A percentile compares a stretch with the other conserved stretches of the same genome.
These are phyloP conservation scores for Thysanoteuthis rhombus DNA, from an alignment of 2,888 invertebrate genomes.

Conservation along the genomic window DNA sequence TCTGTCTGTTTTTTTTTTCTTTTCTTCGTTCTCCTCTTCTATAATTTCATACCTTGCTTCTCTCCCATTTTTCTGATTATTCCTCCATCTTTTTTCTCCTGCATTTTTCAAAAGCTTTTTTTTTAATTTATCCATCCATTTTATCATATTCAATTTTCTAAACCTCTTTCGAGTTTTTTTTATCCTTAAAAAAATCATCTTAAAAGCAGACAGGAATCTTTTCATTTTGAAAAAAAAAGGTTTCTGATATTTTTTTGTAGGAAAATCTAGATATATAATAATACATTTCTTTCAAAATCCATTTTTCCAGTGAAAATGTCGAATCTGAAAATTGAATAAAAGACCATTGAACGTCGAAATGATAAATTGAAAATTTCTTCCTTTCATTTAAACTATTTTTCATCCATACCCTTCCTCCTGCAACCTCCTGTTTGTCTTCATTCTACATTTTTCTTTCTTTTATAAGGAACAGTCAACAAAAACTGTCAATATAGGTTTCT, in stretches of 20 bases:
- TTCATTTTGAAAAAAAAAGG: neutral
- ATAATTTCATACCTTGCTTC: neutral
- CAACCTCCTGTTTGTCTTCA: neutral
- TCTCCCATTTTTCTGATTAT: neutral
- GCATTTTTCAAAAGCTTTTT: neutral
- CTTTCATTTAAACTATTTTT: neutral
- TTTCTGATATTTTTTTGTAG: neutral
- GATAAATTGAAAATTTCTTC: neutral
- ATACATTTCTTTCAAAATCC: neutral
- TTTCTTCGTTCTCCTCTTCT: neutral
- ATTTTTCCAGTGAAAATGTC: neutral
- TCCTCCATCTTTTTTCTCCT: neutral
- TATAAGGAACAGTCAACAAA: no score
- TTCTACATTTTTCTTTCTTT: neutral
- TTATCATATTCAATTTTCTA: slow-evolving; percentile 12
- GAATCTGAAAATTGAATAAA: neutral
- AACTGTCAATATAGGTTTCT: no score
- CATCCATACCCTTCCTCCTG: neutral
- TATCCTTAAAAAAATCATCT: neutral
- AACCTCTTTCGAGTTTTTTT: neutral
- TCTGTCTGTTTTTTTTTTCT: no score
- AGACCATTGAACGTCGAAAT: neutral
- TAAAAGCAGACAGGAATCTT: neutral
- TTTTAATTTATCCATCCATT: neutral
- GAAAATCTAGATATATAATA: neutral